phyloP scores from a whole-genome alignment of 30 jellyfish, hydroid and myxozoan species.

The Hydractinia symbiolongicarpus region DNA sequence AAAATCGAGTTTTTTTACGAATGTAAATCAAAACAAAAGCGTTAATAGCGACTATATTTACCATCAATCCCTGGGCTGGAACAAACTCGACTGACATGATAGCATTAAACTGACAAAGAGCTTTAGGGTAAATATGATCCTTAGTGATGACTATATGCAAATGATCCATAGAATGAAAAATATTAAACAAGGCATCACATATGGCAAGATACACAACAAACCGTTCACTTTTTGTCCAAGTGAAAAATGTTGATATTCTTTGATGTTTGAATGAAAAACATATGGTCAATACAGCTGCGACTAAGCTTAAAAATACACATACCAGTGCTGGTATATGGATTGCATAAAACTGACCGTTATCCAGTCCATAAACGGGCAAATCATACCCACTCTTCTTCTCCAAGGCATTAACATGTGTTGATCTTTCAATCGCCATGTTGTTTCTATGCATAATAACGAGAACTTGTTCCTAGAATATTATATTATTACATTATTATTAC shows the following conservation, averaged over 20 bases:
- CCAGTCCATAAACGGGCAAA: slow-evolving; percentile 17
- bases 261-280: neutral
- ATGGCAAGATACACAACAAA: slow-evolving; percentile 15
- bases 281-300: neutral
- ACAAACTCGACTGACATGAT: slow-evolving; percentile 14
- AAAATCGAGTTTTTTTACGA: slow-evolving; percentile 5
- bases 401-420: too few species aligned
- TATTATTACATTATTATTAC: too few species aligned
- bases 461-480: too few species aligned
- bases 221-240: slow-evolving; percentile 15
- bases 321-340: slow-evolving; percentile 22
- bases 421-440: too few species aligned
- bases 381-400: neutral
- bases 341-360: neutral
- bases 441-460: too few species aligned
- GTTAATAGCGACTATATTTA: slow-evolving; percentile 11
- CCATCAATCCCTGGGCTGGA: neutral
- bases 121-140: slow-evolving; percentile 10
- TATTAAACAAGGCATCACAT: slow-evolving; percentile 17
- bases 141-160: slow-evolving; percentile 7
- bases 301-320: slow-evolving; percentile 14
- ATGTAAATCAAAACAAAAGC: slow-evolving; percentile 19
- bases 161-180: slow-evolving; percentile 19
- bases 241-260: slow-evolving; percentile 16
- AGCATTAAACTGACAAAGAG: neutral